A percentile compares a stretch with the other conserved stretches of the same genome.
Conservation (phyloP, 2,888 invertebrate genomes). For the Thalpophila matura region DNA sequence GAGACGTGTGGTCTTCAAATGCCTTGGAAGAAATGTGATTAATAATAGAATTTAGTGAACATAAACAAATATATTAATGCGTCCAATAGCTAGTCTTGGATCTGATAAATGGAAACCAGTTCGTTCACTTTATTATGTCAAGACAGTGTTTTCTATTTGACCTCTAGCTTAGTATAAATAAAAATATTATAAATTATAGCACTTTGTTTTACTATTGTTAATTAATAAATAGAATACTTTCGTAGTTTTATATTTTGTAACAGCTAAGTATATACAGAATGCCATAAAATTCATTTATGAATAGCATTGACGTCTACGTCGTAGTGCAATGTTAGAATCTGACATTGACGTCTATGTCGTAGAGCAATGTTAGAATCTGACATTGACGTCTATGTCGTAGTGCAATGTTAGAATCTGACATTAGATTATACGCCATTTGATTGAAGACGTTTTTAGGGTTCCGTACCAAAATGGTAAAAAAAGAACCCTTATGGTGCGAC, state of each 20-base stretch:
- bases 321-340: too few relatives aligned
- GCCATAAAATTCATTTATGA: neutral
- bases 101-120: slow-evolving; percentile 7
- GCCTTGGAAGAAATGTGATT: slow-evolving; percentile 9
- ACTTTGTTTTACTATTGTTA: slow-evolving; percentile 6
- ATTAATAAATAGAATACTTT: neutral
- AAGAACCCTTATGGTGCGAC: too few relatives aligned
- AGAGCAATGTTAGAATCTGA: too few relatives aligned
- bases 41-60: slow-evolving; percentile 12
- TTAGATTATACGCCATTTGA: too few relatives aligned
- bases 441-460: too few relatives aligned
- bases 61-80: neutral
- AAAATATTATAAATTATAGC: neutral
- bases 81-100: neutral
- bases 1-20: slow-evolving; percentile 1
- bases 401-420: too few relatives aligned
- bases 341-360: neutral
- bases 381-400: neutral
- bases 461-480: too few relatives aligned
- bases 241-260: neutral
- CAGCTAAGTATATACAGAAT: neutral
- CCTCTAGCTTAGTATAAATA: slow-evolving; percentile 2
- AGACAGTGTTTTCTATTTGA: neutral
- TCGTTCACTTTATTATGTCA: neutral
- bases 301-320: neutral